phyloP scores from a whole-genome alignment of 64 coral and sea anemone genomes.

The Porites australiensis region DNA sequence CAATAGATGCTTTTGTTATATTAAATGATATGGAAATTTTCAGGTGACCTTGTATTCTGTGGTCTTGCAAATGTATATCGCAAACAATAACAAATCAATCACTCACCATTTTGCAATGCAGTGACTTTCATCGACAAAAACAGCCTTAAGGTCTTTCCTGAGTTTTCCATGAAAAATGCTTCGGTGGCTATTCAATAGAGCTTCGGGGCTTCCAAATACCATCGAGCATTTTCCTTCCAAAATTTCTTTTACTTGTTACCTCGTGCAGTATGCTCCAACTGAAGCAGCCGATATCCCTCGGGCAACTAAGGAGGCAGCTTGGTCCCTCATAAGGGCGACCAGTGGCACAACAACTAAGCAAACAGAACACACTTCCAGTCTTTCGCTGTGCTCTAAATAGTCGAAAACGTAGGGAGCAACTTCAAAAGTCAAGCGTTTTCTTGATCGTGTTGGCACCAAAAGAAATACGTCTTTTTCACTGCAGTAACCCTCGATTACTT shows the following conservation, averaged over 20 bases:
- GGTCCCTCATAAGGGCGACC: too few species aligned
- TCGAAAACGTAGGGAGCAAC: constrained; percentile 33
- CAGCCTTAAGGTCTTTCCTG: neutral
- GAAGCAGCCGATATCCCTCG: too few species aligned
- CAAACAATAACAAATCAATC: too few species aligned
- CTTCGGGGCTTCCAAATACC: constrained; percentile 41
- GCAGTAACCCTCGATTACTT: constrained; percentile 14
- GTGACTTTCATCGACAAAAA: neutral
- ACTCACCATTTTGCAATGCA: constrained; percentile 2
- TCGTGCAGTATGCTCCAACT: too few species aligned
- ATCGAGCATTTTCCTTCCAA: constrained; percentile 35
- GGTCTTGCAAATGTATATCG: too few species aligned
- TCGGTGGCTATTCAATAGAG: constrained; percentile 4
- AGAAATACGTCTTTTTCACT: constrained; percentile 30
- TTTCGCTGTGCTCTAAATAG: constrained; percentile 18
- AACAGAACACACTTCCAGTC: too few species aligned
- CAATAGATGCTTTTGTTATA: too few species aligned
- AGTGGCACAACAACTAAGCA: too few species aligned
- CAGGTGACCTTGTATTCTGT: too few species aligned
- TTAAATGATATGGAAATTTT: too few species aligned
- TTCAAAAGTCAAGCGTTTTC: constrained; percentile 37
- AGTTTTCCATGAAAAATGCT: too few species aligned
- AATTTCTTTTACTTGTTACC: too few species aligned
- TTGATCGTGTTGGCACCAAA: neutral
- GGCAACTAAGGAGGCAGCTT: constrained; percentile 26